Evolutionary conservation across 2,113 vertebrate genomes (phyloP).

Genomic region (Machaerirhynchus nigripectus): DNA sequence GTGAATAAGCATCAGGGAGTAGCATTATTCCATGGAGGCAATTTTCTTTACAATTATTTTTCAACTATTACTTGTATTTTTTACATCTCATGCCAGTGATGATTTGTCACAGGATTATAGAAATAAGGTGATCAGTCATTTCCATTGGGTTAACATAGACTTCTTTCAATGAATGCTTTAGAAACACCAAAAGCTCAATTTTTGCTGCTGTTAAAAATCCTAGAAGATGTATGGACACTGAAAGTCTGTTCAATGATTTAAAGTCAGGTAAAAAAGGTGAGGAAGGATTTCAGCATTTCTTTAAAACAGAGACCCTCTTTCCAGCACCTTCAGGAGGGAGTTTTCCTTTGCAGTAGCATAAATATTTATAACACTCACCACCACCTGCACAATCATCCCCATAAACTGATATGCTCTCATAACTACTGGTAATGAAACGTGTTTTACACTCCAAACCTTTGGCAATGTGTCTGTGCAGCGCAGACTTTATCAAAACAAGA

Average conservation of each 20-base stretch:
- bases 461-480: not conserved
- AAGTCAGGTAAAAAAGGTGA: conserved; percentile 52
- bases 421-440: conserved; percentile 33
- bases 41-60: not conserved
- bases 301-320: conserved; percentile 55
- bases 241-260: conserved; percentile 56
- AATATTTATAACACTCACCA: conserved; percentile 60
- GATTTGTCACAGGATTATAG: not conserved
- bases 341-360: conserved; percentile 62
- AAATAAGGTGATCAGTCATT: conserved; percentile 4
- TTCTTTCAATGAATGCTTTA: conserved; percentile 1
- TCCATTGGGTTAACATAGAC: not conserved
- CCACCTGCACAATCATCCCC: conserved; percentile 61
- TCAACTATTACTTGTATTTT: not conserved
- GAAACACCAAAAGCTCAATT: not conserved
- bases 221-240: conserved; percentile 36
- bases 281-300: conserved; percentile 47
- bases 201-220: conserved; percentile 30
- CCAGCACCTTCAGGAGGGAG: conserved; percentile 38
- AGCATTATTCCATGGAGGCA: not conserved
- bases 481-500: conserved; percentile 61
- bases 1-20: not conserved
- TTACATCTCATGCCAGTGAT: not conserved
- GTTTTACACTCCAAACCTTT: not conserved
- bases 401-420: conserved; percentile 65